Evolutionary conservation across 2,888 invertebrate genomes (phyloP), one percentile per base, ranked within the genome.

Genomic region (Gibbula magus): DNA sequence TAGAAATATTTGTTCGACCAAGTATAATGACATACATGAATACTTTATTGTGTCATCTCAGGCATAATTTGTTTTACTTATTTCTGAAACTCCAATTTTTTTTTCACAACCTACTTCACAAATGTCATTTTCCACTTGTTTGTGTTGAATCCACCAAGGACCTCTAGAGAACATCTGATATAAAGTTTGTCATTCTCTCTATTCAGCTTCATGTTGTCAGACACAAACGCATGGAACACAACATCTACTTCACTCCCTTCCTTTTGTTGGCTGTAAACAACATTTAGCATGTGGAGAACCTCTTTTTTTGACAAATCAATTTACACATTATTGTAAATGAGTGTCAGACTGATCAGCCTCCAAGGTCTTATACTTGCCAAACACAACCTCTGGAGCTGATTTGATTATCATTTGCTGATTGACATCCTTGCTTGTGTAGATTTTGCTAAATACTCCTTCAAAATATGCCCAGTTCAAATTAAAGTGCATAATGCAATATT

Each of bases 211-310:
- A 76, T 76, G 20, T 53, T 25, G 16, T 35, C 56, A 20, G 79
- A 76, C 1, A 79, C 52, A 29, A 79, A 45, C 5, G 76, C 79
- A 54, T 79, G 79, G 54, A 79, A 79, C 8, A 76, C 25, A 20
- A 79, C 76, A 0, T 66, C 25, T 25, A 79, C 79, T 8, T 25
- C 61, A 10, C 54, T 56, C 7, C 22, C 53, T 18, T 3, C 54
- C 0, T 18, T 74, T 45, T 29, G 39, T 54, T 25, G 10, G 3
- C 32, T 39, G 5, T 8, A 29, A 45, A n/a, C 13, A 10, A 51
- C n/a, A n/a, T n/a, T n/a, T n/a, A n/a, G n/a, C n/a, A n/a, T n/a
- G n/a, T n/a, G n/a, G n/a, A n/a, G n/a, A n/a, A n/a, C n/a, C n/a
- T n/a, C n/a, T n/a, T n/a, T 20, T 8, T 13, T 16, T 22, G 22